phyloP scores from a whole-genome alignment of 1,140 invertebrate species.

The Rhagoletis zephyria region DNA sequence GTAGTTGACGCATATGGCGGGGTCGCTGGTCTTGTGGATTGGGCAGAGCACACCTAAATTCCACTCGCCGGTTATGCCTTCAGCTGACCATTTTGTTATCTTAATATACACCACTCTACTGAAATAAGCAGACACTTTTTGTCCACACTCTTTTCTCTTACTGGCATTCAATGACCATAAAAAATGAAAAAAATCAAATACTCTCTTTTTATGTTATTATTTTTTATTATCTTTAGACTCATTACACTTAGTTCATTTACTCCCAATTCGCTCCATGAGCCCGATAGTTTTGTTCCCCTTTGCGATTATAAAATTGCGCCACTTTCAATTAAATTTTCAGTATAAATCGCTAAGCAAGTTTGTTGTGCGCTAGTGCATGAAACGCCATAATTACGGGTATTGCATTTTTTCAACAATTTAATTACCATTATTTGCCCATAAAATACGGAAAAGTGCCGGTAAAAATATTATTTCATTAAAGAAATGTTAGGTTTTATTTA shows the following conservation, averaged over 20 bases:
- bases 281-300: neutral
- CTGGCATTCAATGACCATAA: no score
- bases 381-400: slow-evolving; percentile 31
- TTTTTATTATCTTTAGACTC: neutral
- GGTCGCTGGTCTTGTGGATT: no score
- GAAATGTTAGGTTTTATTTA: neutral
- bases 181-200: neutral
- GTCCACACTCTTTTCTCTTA: no score
- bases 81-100: no score
- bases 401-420: slow-evolving; percentile 33
- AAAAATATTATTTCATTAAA: neutral
- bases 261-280: neutral
- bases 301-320: neutral
- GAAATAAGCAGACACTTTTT: no score
- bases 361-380: slow-evolving; percentile 39
- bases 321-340: slow-evolving; percentile 31
- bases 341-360: neutral
- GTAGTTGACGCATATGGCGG: no score
- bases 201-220: neutral
- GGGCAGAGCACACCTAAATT: no score
- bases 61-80: no score
- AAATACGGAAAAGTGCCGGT: slow-evolving; percentile 28
- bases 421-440: slow-evolving; percentile 29
- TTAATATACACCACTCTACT: no score
- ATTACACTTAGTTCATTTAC: neutral